These are phyloP conservation scores for Scophthalmus maximus DNA, from an alignment of 2,113 vertebrate species.

Conservation along the genomic window DNA sequence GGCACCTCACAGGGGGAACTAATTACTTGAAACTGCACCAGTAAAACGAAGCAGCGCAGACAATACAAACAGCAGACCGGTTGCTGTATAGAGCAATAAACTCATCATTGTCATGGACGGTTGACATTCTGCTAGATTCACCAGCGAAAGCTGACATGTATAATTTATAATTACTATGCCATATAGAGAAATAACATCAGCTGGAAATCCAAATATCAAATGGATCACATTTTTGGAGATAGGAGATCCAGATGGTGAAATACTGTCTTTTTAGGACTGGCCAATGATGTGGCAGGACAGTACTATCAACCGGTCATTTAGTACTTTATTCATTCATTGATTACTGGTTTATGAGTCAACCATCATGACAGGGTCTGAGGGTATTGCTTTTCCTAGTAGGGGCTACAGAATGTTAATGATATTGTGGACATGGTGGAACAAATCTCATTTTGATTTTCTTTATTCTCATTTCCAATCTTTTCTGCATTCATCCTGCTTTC, in stretches of 20 bases:
- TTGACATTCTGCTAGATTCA: constrained; percentile 39
- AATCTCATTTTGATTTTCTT: not conserved
- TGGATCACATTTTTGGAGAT: constrained; percentile 15
- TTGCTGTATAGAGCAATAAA: constrained; percentile 59
- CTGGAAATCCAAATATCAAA: constrained; percentile 5
- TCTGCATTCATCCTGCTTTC: not conserved
- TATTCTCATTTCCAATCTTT: not conserved
- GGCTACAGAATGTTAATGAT: too few species aligned
- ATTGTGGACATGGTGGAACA: not conserved
- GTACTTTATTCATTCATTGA: constrained; percentile 21
- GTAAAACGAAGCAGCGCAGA: constrained; percentile 67
- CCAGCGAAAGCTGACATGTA: constrained; percentile 24
- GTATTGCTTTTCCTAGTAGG: not conserved
- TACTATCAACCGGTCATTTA: constrained; percentile 40
- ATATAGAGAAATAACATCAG: constrained; percentile 6
- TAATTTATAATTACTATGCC: constrained; percentile 15
- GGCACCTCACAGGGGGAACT: constrained; percentile 78
- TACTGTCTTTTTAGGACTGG: constrained; percentile 36
- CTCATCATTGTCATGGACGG: constrained; percentile 36
- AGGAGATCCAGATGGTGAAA: too few species aligned
- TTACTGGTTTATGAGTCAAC: constrained; percentile 42
- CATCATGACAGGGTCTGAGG: constrained; percentile 44
- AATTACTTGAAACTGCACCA: constrained; percentile 79
- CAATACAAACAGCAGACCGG: constrained; percentile 59
- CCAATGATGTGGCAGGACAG: constrained; percentile 25